These are phyloP conservation scores for Axinella damicornis DNA, from an alignment of 37 sponge, comb jelly and placozoan genomes.

Conservation along the genomic window DNA sequence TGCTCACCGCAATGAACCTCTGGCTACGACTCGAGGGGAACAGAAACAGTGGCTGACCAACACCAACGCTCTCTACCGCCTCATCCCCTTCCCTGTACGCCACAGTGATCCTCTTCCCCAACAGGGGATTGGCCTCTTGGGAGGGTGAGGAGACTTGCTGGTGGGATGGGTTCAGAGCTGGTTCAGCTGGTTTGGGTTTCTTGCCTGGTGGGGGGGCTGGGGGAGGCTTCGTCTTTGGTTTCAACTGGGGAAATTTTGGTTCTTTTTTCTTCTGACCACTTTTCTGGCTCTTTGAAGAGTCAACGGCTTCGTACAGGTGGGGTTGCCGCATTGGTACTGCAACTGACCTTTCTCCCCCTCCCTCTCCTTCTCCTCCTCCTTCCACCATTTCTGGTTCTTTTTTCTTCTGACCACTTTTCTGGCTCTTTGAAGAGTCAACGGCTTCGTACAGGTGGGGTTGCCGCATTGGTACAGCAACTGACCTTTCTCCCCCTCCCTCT, in stretches of 20 bases:
- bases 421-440: too few relatives aligned
- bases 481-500: too few relatives aligned
- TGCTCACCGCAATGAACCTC: slow-evolving; percentile 21
- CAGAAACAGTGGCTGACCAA: slow-evolving; percentile 14
- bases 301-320: not conserved
- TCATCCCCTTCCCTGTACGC: not conserved
- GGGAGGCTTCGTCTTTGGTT: not conserved
- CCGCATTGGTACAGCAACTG: not conserved
- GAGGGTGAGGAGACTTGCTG: too few relatives aligned
- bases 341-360: too few relatives aligned
- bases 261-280: not conserved
- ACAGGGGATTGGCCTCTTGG: too few relatives aligned
- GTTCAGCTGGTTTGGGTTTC: too few relatives aligned
- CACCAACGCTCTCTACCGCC: not conserved
- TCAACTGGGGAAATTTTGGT: not conserved
- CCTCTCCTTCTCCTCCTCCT: too few relatives aligned
- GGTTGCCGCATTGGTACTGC: too few relatives aligned
- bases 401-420: too few relatives aligned
- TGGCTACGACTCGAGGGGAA: not conserved
- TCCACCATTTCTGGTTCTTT: too few relatives aligned
- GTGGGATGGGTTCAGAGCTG: too few relatives aligned
- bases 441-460: not conserved
- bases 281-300: not conserved
- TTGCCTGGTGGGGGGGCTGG: not conserved
- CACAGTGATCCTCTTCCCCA: not conserved